phyloP scores from a whole-genome alignment of 2,888 invertebrate species.

The Tenodera sinensis region DNA sequence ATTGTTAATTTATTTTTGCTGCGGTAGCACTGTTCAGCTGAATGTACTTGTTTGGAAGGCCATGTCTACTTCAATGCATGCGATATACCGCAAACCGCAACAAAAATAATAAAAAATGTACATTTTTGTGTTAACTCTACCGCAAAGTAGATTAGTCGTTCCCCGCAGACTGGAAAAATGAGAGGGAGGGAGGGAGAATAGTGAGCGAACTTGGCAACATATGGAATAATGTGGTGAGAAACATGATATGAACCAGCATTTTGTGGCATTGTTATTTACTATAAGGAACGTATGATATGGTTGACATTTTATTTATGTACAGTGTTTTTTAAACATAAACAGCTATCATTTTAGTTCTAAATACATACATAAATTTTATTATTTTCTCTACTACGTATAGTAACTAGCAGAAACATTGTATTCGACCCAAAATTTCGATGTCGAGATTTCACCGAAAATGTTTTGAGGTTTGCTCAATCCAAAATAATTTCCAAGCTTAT shows the following conservation, averaged over 20 bases:
- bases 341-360: too few species aligned
- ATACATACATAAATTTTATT: too few species aligned
- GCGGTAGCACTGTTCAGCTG: not conserved
- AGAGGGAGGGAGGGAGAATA: not conserved
- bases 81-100: not conserved
- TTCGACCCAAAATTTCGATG: too few species aligned
- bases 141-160: not conserved
- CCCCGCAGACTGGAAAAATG: not conserved
- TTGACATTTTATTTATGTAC: too few species aligned
- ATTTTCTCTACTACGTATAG: too few species aligned
- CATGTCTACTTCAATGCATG: not conserved
- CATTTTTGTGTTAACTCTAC: not conserved
- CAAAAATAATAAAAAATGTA: not conserved
- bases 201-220: not conserved
- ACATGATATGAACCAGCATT: not conserved
- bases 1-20: not conserved
- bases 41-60: not conserved
- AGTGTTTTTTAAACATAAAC: too few species aligned
- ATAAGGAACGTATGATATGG: too few species aligned
- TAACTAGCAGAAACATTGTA: too few species aligned
- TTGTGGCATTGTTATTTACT: not conserved
- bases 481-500: too few species aligned
- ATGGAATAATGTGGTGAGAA: not conserved
- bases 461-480: too few species aligned
- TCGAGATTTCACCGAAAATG: too few species aligned